Evolutionary conservation across 1,140 invertebrate genomes (phyloP), one percentile per base, ranked within the genome.

Genomic region (Oscheius sp.): DNA sequence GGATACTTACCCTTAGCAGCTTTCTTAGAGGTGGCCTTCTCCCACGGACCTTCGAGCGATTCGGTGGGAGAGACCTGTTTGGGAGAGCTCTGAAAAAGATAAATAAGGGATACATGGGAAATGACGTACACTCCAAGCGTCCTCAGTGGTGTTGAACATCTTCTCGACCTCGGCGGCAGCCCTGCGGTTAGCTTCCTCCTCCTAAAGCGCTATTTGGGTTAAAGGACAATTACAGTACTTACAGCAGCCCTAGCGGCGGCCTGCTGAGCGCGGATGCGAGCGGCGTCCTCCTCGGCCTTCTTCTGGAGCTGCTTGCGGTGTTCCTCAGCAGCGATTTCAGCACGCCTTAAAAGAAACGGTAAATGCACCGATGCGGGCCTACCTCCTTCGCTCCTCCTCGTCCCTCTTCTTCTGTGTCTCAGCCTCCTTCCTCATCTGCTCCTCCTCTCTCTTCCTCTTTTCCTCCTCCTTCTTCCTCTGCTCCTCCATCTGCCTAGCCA

Each of bases 391-490:
- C 23, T 13, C 49, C 4, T 13, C 23, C 49, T 55, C 49, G 15
- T 55, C 49, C 7, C 28, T 4, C 23, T 55, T 55, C 23, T 23
- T 55, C 23, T 26, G 15, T 4, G 4, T 7, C 23, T 55, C 49
- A 4, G 7, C 7, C 23, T 55, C 49, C 4, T 23, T 7, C 28
- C 36, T 46, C 46, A 29, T 28, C 3, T 31, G 26, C 28, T 68
- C 66, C 26, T 68, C 66, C 35, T 66, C 46, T 13, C n/a, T 2
- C 55, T n/a, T 3, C 13, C 66, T 29, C 46, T 68, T 68, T 34
- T 42, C 32, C n/a, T n/a, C n/a, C 13, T 66, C 64, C 36, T 66
- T 38, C 4, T 10, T 2, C 36, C 23, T 13, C 55, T 66, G n/a
- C 64, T 28, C 13, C 26, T 66, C 45, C n/a, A 18, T 66, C 35